Conservation (phyloP, 2,888 invertebrate species). For the Agriopis marginaria region DNA sequence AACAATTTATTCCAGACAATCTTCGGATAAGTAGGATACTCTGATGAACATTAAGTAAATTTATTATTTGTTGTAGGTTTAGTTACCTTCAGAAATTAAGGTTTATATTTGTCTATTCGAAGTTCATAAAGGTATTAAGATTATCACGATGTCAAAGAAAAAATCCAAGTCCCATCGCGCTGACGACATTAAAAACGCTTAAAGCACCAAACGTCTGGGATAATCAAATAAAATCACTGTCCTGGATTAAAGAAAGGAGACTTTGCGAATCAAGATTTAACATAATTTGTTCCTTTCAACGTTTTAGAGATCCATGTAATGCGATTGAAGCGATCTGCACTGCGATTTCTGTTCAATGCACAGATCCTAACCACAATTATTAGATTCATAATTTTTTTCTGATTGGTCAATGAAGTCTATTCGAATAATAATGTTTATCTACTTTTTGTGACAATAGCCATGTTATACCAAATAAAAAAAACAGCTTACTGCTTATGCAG, state of each 20-base stretch:
- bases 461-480: too few relatives aligned
- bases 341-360: neutral
- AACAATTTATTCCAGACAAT: too few relatives aligned
- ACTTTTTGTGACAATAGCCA: too few relatives aligned
- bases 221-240: constrained; percentile 72
- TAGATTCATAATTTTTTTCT: too few relatives aligned
- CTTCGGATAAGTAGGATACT: too few relatives aligned
- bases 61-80: too few relatives aligned
- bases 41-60: too few relatives aligned
- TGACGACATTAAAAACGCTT: constrained; percentile 53
- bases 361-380: neutral
- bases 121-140: constrained; percentile 3
- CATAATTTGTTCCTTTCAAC: constrained; percentile 62
- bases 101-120: neutral
- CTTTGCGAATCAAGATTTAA: constrained; percentile 61
- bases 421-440: too few relatives aligned
- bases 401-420: too few relatives aligned
- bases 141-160: constrained; percentile 8
- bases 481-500: too few relatives aligned
- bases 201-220: constrained; percentile 58
- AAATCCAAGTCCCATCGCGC: constrained; percentile 5
- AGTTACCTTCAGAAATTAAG: neutral
- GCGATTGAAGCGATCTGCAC: neutral
- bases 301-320: constrained; percentile 34
- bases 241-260: constrained; percentile 57